Conservation (phyloP, 1,140 invertebrate species). For the Drosophila insularis region DNA sequence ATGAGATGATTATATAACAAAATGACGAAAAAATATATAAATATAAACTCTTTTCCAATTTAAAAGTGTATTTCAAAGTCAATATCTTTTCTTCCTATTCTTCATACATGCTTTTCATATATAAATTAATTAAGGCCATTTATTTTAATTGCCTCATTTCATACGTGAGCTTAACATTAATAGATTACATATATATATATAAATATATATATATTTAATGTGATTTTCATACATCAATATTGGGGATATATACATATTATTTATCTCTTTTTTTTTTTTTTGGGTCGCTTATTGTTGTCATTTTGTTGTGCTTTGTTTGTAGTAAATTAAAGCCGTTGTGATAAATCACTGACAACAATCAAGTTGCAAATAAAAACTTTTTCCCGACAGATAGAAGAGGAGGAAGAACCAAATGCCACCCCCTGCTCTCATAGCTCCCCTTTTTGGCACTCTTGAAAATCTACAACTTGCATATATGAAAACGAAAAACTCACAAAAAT, state of each 20-base stretch:
- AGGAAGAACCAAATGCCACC: background rate
- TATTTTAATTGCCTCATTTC: too few species aligned
- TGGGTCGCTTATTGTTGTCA: background rate
- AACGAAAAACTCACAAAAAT: background rate
- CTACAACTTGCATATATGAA: background rate
- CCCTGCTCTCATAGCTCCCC: background rate
- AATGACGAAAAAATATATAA: background rate
- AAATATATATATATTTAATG: background rate
- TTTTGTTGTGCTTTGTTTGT: background rate
- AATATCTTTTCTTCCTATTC: too few species aligned
- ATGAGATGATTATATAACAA: background rate
- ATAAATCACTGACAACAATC: slow-evolving; percentile 7
- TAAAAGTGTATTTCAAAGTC: too few species aligned
- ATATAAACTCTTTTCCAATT: background rate
- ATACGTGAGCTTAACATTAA: too few species aligned
- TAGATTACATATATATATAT: background rate
- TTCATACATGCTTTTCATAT: too few species aligned
- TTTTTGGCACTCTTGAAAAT: too few species aligned
- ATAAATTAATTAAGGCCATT: too few species aligned
- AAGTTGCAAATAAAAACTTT: background rate
- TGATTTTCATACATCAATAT: background rate
- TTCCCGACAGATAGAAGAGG: background rate
- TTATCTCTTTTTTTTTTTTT: background rate
- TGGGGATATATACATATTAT: background rate
- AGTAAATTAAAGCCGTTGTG: slow-evolving; percentile 6